Evolutionary conservation across 2,888 invertebrate genomes (phyloP), one percentile per base, ranked within the genome.

Genomic region (Eupithecia exiguata): DNA sequence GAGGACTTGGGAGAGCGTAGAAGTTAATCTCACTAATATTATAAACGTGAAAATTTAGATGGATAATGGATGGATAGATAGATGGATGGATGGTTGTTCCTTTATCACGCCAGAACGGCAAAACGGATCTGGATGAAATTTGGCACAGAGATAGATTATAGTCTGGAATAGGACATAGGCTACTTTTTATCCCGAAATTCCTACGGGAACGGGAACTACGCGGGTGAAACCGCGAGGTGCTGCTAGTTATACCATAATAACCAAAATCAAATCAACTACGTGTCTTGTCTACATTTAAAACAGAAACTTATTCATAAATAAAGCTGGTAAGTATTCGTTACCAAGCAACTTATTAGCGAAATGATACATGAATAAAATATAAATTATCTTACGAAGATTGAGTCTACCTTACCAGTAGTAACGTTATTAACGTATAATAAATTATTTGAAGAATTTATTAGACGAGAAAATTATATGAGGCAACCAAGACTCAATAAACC

Each of bases 271-370:
- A 25, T 36, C 18, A 36, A 36, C 7, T 36, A 63, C 63, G 36
- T 63, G 63, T 63, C 35, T 63, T 36, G 36, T 63, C 10, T 63
- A 36, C 18, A 35, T n/a, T 36, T n/a, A 9, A 63, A 36, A 36
- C 36, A 18, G n/a, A 30, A 6, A 25, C 0, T 36, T 63, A 63
- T 63, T 36, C 63, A 36, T 1, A 30, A 62, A 36, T 63, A 10
- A 36, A 36, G 36, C 63, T 63, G 16, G 63, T 63, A 40, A 65
- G 16, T 38, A 63, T 65, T 65, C 38, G 5, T 65, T 40, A 21
- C 65, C 38, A 40, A 40, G 12, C 40, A 38, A 38, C 40, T 40
- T 65, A 40, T 65, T 65, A 40, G 21, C 25, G 21, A 40, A 38
- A 30, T 61, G 30, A 30, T 9, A 30, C 16, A 30, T 61, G 30